A percentile compares a stretch with the other conserved stretches of the same genome.
These are phyloP conservation scores for Mionectes macconnelli DNA, from an alignment of 2,113 vertebrate genomes.

Conservation along the genomic window DNA sequence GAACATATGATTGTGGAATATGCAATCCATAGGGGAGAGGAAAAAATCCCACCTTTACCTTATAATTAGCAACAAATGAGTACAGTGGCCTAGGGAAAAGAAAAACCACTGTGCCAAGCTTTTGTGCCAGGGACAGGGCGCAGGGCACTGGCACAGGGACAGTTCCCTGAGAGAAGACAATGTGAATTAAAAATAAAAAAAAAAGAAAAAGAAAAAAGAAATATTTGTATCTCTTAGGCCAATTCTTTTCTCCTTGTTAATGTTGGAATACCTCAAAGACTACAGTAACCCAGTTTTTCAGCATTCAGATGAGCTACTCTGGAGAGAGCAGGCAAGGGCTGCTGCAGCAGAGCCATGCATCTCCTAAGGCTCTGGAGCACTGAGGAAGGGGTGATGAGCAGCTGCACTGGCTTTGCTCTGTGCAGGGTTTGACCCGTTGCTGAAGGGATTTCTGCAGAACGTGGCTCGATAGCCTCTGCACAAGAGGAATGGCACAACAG, in stretches of 20 bases:
- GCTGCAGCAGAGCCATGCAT: background rate
- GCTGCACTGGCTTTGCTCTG: rapidly evolving
- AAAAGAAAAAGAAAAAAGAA: background rate
- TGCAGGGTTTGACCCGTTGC: background rate
- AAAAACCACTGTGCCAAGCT: background rate
- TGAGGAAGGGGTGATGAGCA: rapidly evolving
- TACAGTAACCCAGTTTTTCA: background rate
- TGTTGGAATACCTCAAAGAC: background rate
- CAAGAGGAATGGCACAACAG: background rate
- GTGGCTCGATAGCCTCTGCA: background rate
- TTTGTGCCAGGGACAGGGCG: background rate
- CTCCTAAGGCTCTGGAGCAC: background rate
- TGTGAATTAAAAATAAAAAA: background rate
- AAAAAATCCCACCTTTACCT: background rate
- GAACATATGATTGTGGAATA: background rate
- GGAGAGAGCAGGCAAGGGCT: background rate
- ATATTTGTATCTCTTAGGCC: background rate
- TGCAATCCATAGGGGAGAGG: background rate
- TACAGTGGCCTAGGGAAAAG: background rate
- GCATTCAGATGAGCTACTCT: background rate
- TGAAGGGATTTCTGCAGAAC: background rate
- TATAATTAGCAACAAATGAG: background rate
- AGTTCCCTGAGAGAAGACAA: background rate
- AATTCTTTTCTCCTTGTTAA: background rate
- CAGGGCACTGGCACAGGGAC: background rate